Base-by-base conservation (phyloP, 1,140 invertebrate species). In the Apolygus lucorum region DNA sequence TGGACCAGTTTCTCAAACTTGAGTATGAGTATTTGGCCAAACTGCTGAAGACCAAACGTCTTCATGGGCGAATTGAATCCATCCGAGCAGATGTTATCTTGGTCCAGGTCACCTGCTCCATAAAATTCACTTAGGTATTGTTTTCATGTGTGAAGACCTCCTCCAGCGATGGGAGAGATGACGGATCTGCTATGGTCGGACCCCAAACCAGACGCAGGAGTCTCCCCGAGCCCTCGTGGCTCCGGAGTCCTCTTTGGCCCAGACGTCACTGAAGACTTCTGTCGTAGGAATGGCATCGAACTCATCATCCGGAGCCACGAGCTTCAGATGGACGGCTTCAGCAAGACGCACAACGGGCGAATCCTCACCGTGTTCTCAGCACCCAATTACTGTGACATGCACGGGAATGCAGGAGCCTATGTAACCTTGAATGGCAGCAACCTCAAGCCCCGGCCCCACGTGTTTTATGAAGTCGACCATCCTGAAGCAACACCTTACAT, bases 341-440 rank as follows among this genome's bases (percentile, higher is more conserved):
- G 99, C 81, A 81, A 94, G 22, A 88, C 89, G 8, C 97, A 99
- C 78, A 86, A 95, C 78, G 95, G 93, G 27, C 91, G 93, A 78
- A 96, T 93, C 77, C 93, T 96, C 73, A 97, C 94, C 1, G 92
- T 97, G 2, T 97, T 97, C 82, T 98, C 95, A 24, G 97, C 97
- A 72, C 97, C 97, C 70, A 99, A 99, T 82, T 99, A 99, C 84
- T 99, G 96, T 88, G 96, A 99, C 89, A 92, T 92, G 63, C 97
- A 99, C 91, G 95, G 93, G 76, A 99, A 99, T 81, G 90, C 91
- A 81, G 97, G 96, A 78, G 96, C 96, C 75, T 98, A 95, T 81
- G 98, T 99, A 76, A 96, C 87, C 71, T 85, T 99, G 76, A 93
- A 87, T 69, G 96, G 96, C 68, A 92, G 93, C 78, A 86, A 92